These are phyloP conservation scores for Anser cygnoides DNA, from an alignment of 2,113 vertebrate species.

Conservation along the genomic window DNA sequence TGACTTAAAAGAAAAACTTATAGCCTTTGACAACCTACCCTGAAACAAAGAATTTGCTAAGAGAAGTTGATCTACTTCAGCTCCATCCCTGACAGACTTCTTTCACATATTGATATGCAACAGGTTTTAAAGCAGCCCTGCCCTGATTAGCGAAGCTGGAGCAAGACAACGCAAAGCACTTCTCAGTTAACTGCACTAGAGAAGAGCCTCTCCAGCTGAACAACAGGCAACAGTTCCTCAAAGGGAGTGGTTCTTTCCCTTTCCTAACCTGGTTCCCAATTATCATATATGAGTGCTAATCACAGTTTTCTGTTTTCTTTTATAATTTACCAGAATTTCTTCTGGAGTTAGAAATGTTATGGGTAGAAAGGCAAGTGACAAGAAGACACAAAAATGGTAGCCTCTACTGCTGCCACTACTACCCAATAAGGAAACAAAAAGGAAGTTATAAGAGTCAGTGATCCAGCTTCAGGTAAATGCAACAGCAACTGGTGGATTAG, in stretches of 20 bases:
- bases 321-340: not conserved
- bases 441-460: not conserved
- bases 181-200: not conserved
- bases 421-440: not conserved
- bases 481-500: not conserved
- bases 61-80: not conserved
- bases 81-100: not conserved
- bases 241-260: not conserved
- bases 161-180: not conserved
- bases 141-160: not conserved
- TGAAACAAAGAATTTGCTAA: not conserved
- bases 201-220: not conserved
- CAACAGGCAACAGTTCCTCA: not conserved
- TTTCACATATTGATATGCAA: not conserved
- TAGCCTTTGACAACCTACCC: not conserved
- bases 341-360: not conserved
- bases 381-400: not conserved
- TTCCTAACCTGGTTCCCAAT: not conserved
- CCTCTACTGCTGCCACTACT: rapidly evolving
- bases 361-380: not conserved
- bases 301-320: not conserved
- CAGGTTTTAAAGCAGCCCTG: not conserved
- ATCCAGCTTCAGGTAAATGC: not conserved
- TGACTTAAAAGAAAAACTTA: not conserved
- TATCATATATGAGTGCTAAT: not conserved